Evolutionary conservation across 2,797 vertebrate genomes (phyloP), one percentile per base, ranked within the genome.

Genomic region (Eulemur rubriventer): DNA sequence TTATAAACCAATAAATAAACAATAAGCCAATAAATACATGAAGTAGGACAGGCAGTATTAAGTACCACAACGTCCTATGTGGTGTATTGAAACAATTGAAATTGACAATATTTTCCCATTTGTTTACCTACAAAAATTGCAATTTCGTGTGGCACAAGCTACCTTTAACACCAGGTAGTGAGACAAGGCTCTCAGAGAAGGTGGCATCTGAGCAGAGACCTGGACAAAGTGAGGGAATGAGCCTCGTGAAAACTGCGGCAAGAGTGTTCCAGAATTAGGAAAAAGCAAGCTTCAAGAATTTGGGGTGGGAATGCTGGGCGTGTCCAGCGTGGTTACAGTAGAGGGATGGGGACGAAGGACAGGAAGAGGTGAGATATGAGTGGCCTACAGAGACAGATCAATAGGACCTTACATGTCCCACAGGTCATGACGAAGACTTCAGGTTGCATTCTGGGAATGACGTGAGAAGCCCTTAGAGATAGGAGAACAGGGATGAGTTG

Each of bases 361-460:
- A 41, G 26, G 6, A 55, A 26, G 28, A 65, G 28, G 7, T 7
- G 30, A 69, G 28, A 14, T 1, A n/a, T 2, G 14, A n/a, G 17
- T 17, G 33, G 46, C 7, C 7, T 30, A 63, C 46, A 52, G 84
- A 63, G 33, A 26, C 12, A 11, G 69, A 14, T 52, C 22, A 46
- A 4, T 0, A 16, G 52, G 41, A 35, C 61, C 46, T 46, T 41
- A 11, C 28, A 0, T 5, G 55, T 26, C 35, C n/a, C 8, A 3
- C 6, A 18, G 41, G 24, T 18, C 82, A 0, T n/a, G n/a, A 16
- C 61, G 33, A 78, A 52, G 59, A 35, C 30, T 80, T 61, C 4
- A 10, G 73, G 35, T 13, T 81, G 33, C 46, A 0, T 55, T 55
- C 69, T 82, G 75, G 75, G 43, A 94, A 63, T 57, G 50, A 82